Evolutionary conservation across 2,797 vertebrate genomes (phyloP), one percentile per base, ranked within the genome.

Genomic region (Rhadinocentrus ornatus): DNA sequence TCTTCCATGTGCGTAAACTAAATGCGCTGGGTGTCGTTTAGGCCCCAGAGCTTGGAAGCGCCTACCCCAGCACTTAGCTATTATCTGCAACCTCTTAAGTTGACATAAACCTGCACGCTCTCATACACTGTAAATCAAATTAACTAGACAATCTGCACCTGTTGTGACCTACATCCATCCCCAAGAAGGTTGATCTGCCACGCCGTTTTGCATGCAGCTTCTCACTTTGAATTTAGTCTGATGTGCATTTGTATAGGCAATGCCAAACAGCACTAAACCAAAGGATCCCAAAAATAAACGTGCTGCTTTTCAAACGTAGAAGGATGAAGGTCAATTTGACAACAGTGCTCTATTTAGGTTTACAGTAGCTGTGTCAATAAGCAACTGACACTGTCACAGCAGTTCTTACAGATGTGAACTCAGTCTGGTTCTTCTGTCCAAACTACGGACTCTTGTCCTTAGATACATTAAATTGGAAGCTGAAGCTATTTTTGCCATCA

Each of bases 121-220:
- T 6, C 44, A 35, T 31, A 7, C n/a, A 48, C 26, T 46, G 1
- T 6, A 18, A 31, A 54, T 55, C 18, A 13, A 34, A 32, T 7
- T 2, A 41, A 46, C 11, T 44, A 20, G 46, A 27, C 54, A 13
- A 29, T 53, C 59, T 61, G 52, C 84, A 88, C 81, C 83, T 83
- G 88, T 93, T 96, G 88, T 96, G 65, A 77, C 64, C 58, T 18
- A 10, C 69, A 74, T 60, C 22, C 68, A 56, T 2, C 66, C n/a
- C 27, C 54, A 11, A 18, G 8, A 20, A 46, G n/a, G 44, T 6
- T 46, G 44, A 46, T 46, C 44, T 20, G 2, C 44, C 8, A 20
- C 44, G n/a, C 44, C 1, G 7, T 46, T 46, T 46, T 46, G 18
- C 44, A 10, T n/a, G 10, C 55, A 22, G 18, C 50, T 37, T 29